These are phyloP conservation scores for Aporophyla lueneburgensis DNA, from an alignment of 2,888 invertebrate species.

Conservation along the genomic window DNA sequence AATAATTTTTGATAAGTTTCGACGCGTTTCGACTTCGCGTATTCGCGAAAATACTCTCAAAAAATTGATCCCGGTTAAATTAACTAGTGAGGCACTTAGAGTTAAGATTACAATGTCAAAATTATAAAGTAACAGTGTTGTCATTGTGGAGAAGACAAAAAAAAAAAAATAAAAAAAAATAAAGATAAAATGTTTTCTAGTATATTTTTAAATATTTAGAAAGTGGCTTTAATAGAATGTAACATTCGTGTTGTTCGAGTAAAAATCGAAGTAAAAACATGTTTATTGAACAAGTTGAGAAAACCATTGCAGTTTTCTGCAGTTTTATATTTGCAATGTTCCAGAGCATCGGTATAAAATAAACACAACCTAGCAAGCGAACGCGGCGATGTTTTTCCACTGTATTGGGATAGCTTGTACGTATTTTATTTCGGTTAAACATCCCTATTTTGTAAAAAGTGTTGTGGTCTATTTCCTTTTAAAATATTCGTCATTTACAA, in stretches of 20 bases:
- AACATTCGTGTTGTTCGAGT: too few relatives aligned
- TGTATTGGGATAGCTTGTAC: not conserved
- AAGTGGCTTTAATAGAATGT: not conserved
- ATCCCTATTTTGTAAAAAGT: not conserved
- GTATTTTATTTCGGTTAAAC: not conserved
- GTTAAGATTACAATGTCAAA: too few relatives aligned
- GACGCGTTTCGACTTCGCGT: not conserved
- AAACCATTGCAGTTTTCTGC: not conserved
- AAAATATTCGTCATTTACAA: not conserved
- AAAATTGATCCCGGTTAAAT: too few relatives aligned
- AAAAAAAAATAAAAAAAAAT: too few relatives aligned
- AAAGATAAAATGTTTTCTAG: too few relatives aligned
- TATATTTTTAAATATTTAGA: not conserved
- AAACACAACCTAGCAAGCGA: not conserved
- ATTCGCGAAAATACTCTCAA: too few relatives aligned
- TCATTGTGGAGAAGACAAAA: too few relatives aligned
- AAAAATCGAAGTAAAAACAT: not conserved
- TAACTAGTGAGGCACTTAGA: too few relatives aligned
- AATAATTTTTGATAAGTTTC: too few relatives aligned
- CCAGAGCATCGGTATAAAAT: not conserved
- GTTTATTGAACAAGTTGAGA: not conserved
- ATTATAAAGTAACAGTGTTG: too few relatives aligned
- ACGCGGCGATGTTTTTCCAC: not conserved
- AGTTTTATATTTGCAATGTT: constrained; percentile 18
- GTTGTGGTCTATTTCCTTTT: not conserved